Percentiles rank a stretch among this genome's conserved stretches.
Evolutionary conservation across 2,797 vertebrate genomes (phyloP).

Genomic region (Aldrovandia affinis): DNA sequence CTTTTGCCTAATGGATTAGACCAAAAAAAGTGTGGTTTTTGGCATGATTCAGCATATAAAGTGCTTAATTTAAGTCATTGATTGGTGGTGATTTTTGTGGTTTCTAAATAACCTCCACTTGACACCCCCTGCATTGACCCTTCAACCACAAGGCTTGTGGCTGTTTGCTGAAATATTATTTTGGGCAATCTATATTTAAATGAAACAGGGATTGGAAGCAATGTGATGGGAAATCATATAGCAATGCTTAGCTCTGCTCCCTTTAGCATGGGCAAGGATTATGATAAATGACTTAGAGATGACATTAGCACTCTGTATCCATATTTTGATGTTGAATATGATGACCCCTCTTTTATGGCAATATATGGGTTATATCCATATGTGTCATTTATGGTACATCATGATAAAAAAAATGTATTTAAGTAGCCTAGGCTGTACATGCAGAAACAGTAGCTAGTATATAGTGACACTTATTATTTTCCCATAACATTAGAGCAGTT

Average conservation of each 20-base stretch:
- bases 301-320: conserved; percentile 58
- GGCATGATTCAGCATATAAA: too few species aligned
- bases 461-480: too few species aligned
- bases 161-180: conserved; percentile 55
- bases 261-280: conserved; percentile 57
- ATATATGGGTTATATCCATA: conserved; percentile 19
- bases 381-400: conserved; percentile 41
- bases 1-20: conserved; percentile 43
- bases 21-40: conserved; percentile 50
- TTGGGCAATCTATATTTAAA: conserved; percentile 63
- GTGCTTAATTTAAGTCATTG: too few species aligned
- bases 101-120: too few species aligned
- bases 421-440: too few species aligned
- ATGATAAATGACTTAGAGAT: conserved; percentile 63
- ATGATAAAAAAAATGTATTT: too few species aligned
- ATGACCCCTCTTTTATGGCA: conserved; percentile 46
- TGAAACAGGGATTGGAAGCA: conserved; percentile 68
- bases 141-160: conserved; percentile 42
- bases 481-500: too few species aligned
- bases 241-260: conserved; percentile 62
- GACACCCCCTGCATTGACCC: conserved; percentile 64
- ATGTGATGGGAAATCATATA: conserved; percentile 61
- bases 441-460: too few species aligned
- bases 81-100: too few species aligned
- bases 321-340: conserved; percentile 51